Evolutionary conservation across 2,888 invertebrate genomes (phyloP), one percentile per base, ranked within the genome.

Genomic region (Carpatolechia fugitivella): DNA sequence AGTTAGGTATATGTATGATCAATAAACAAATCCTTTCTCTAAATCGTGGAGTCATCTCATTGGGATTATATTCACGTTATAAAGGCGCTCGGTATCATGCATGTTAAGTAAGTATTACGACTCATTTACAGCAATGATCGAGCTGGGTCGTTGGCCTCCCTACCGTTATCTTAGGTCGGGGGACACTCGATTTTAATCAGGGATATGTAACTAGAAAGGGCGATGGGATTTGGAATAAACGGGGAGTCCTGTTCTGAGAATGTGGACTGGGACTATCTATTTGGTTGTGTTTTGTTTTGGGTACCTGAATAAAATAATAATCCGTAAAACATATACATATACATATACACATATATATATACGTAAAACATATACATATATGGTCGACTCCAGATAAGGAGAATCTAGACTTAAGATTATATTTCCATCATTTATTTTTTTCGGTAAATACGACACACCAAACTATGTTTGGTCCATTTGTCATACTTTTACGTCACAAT

Each of bases 81-180:
- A 48, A 33, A 8, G 18, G 3, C 24, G 14, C 14, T 8, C 48
- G 14, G 11, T 48, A 48, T 31, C 31, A 48, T 48, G n/a, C 38
- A 51, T 51, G 51, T 74, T 68, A 72, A 74, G 71, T 72, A 72
- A 74, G 74, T 74, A 80, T 80, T 80, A 78, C 72, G 70, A 70
- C 73, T 80, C 73, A 81, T 84, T 82, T 77, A 72, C 71, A 72
- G 72, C 68, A 29, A 44, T 29, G 63, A 70, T 72, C 70, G 76
- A 74, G 54, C 33, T 33, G 54, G 80, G 77, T 79, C 76, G 73
- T 57, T 65, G 82, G 77, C 74, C 85, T 65, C 58, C 64, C 61
- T 70, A 77, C 83, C 80, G 83, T 82, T 85, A 84, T 75, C 73
- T 76, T 64, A 62, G 69, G 64, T 65, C 65, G 67, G 65, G 68